Evolutionary conservation across 2,797 vertebrate species (phyloP).

Genomic region (Pantherophis alleghaniensis): DNA sequence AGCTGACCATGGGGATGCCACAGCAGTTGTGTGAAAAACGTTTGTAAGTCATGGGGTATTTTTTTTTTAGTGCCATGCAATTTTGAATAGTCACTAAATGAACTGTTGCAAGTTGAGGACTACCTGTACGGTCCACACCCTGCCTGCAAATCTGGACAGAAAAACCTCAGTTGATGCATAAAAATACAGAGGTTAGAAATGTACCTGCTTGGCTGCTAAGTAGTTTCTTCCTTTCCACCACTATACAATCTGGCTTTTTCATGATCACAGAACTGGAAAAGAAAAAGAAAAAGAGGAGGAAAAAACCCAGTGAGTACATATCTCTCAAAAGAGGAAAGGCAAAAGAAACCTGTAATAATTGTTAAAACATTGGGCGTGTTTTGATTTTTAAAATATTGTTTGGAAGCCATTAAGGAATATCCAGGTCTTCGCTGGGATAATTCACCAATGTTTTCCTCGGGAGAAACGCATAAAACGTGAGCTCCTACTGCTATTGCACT

Average conservation of each 20-base stretch:
- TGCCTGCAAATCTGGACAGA: slow-evolving; percentile 29
- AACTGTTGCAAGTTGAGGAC: neutral
- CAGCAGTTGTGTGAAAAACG: neutral
- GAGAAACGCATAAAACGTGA: neutral
- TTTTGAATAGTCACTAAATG: neutral
- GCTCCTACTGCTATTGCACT: neutral
- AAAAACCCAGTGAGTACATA: slow-evolving; percentile 27
- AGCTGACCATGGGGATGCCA: too few relatives aligned
- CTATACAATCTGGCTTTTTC: slow-evolving; percentile 66
- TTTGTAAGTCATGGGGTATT: neutral
- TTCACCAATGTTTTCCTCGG: neutral
- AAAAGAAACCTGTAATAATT: neutral
- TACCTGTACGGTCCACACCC: neutral
- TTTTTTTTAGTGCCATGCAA: too few relatives aligned
- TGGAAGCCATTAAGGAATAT: neutral
- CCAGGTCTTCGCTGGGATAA: neutral
- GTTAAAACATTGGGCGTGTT: neutral
- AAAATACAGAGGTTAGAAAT: neutral
- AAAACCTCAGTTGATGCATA: neutral
- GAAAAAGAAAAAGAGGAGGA: neutral
- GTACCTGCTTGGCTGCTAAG: slow-evolving; percentile 67
- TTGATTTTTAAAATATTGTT: neutral
- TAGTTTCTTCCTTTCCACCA: slow-evolving; percentile 59
- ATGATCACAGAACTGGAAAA: slow-evolving; percentile 65
- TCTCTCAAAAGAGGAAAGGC: neutral